phyloP scores from a whole-genome alignment of 2,113 vertebrate genomes.

The Psittacus erithacus region DNA sequence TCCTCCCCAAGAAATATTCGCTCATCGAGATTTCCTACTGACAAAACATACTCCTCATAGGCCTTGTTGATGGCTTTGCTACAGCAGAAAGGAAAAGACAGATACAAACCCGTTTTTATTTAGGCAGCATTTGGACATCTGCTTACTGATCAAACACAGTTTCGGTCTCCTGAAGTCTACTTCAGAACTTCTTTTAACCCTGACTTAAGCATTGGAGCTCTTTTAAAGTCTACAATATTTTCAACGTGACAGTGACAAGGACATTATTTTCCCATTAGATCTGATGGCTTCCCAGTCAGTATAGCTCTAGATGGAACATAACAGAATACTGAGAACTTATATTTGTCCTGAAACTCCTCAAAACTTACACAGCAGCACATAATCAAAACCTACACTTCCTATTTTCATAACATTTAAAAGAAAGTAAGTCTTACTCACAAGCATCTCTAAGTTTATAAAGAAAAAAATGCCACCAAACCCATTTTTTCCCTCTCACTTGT shows the following conservation, averaged over 20 bases:
- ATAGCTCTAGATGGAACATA: background rate
- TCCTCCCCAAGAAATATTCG: conserved; percentile 91
- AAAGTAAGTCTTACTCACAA: background rate
- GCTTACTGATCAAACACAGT: background rate
- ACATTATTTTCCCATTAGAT: background rate
- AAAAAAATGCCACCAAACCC: background rate
- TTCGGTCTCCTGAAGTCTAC: background rate
- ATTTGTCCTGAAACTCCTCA: background rate
- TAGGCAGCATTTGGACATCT: background rate
- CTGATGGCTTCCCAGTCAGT: background rate
- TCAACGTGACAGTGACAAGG: background rate
- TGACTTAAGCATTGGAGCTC: background rate
- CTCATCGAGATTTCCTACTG: conserved; percentile 90
- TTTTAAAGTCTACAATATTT: background rate
- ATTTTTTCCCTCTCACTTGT: background rate
- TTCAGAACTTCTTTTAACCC: background rate
- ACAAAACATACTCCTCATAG: conserved; percentile 90
- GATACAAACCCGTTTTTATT: background rate
- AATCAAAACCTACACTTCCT: background rate
- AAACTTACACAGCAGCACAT: background rate
- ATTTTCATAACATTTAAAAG: background rate
- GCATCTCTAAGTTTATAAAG: background rate
- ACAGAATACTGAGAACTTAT: background rate
- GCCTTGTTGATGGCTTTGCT: conserved; percentile 90
- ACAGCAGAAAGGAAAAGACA: background rate